Conservation (phyloP, 2,888 invertebrate species). For the Agrotis segetum region DNA sequence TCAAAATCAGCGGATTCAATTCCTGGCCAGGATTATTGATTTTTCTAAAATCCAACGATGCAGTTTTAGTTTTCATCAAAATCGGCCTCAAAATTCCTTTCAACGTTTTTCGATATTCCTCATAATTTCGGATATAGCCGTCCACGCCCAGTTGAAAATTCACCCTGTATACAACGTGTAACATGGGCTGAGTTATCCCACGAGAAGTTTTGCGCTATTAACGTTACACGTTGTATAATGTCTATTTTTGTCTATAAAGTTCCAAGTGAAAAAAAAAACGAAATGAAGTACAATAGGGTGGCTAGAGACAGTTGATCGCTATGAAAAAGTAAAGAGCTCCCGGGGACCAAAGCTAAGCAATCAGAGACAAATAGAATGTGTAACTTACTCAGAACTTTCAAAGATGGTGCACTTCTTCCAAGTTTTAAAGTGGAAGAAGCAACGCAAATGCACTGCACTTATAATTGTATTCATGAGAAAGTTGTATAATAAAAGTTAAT, state of each 20-base stretch:
- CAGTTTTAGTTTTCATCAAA: too few species aligned
- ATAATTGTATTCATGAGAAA: conserved; percentile 51
- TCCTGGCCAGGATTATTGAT: too few species aligned
- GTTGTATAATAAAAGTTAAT: conserved; percentile 30
- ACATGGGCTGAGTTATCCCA: too few species aligned
- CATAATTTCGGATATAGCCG: too few species aligned
- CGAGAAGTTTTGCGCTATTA: too few species aligned
- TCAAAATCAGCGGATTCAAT: too few species aligned
- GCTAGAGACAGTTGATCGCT: not conserved
- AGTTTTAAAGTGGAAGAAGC: conserved; percentile 47
- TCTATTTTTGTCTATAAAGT: not conserved
- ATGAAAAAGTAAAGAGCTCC: conserved; percentile 39
- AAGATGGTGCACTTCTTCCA: conserved; percentile 41
- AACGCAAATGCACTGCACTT: conserved; percentile 45
- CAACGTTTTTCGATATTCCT: too few species aligned
- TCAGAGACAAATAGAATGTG: conserved; percentile 50
- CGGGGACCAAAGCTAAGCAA: conserved; percentile 35
- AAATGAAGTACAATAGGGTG: not conserved
- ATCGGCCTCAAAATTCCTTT: too few species aligned
- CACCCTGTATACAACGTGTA: too few species aligned
- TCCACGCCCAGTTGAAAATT: too few species aligned
- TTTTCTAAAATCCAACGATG: too few species aligned
- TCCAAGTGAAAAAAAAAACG: not conserved
- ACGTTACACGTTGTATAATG: too few species aligned
- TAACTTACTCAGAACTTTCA: conserved; percentile 51